Conservation (phyloP, 1,140 invertebrate species). For the Pygmarrhopalites habei region DNA sequence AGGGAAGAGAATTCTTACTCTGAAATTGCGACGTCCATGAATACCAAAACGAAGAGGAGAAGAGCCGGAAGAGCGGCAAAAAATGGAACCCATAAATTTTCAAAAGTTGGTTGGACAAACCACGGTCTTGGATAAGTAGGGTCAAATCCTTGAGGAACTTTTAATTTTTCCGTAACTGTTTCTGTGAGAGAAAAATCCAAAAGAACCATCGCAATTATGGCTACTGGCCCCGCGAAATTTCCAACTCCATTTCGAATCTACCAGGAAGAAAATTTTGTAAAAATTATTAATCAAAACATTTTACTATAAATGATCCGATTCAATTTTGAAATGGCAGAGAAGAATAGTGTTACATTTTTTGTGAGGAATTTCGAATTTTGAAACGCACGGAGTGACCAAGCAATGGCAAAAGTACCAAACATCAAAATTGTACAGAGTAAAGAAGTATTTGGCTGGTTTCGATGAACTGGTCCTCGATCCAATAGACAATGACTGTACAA, state of each 20-base stretch:
- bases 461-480: slow-evolving; percentile 53
- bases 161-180: slow-evolving; percentile 79
- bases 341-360: too few species aligned
- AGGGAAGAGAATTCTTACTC: slow-evolving; percentile 70
- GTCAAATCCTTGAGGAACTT: slow-evolving; percentile 73
- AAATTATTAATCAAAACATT: too few species aligned
- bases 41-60: slow-evolving; percentile 83
- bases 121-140: slow-evolving; percentile 60
- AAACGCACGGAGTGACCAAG: slow-evolving; percentile 52
- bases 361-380: slow-evolving; percentile 56
- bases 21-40: slow-evolving; percentile 94
- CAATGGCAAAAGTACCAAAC: slow-evolving; percentile 55
- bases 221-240: slow-evolving; percentile 93
- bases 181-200: slow-evolving; percentile 66
- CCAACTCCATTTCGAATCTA: slow-evolving; percentile 80
- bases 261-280: too few species aligned
- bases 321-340: too few species aligned
- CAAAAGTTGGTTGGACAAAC: slow-evolving; percentile 43
- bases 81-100: slow-evolving; percentile 61
- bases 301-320: too few species aligned
- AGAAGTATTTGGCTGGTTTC: slow-evolving; percentile 52
- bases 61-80: slow-evolving; percentile 76
- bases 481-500: too few species aligned
- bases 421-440: slow-evolving; percentile 54
- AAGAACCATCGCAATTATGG: slow-evolving; percentile 84